Evolutionary conservation across 2,888 invertebrate species (phyloP).

Genomic region (Nomada ferruginata): DNA sequence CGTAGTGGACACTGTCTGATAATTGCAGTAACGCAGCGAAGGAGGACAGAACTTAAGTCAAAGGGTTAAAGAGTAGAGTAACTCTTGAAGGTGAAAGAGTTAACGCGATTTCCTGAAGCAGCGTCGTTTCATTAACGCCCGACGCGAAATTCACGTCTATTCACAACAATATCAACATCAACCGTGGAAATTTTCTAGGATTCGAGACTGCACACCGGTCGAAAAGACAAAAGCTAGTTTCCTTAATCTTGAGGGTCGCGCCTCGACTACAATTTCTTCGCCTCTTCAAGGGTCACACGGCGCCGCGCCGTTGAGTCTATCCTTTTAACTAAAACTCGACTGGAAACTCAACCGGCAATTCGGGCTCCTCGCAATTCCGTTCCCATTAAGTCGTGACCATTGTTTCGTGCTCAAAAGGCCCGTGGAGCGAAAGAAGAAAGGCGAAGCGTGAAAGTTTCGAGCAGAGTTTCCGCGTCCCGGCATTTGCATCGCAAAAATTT

Average conservation of each 20-base stretch:
- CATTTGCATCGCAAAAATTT: slow-evolving; percentile 47
- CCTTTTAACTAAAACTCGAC: slow-evolving; percentile 28
- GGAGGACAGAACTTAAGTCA: background rate
- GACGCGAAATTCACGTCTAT: slow-evolving; percentile 26
- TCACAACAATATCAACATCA: background rate
- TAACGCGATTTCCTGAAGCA: background rate
- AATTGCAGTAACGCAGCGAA: too few relatives aligned
- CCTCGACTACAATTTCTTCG: slow-evolving; percentile 32
- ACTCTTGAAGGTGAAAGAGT: slow-evolving; percentile 2
- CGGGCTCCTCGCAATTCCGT: slow-evolving; percentile 33
- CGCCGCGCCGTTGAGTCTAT: slow-evolving; percentile 13
- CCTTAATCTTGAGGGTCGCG: slow-evolving; percentile 22
- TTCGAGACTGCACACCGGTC: background rate
- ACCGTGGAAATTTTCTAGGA: slow-evolving; percentile 8
- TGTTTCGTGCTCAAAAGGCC: slow-evolving; percentile 33
- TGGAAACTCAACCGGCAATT: slow-evolving; percentile 31
- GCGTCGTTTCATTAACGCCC: slow-evolving; percentile 19
- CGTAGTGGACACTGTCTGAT: too few relatives aligned
- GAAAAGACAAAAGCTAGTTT: slow-evolving; percentile 42
- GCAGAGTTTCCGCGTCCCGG: slow-evolving; percentile 19
- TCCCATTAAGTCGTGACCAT: slow-evolving; percentile 42
- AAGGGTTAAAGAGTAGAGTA: background rate
- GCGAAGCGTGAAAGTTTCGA: slow-evolving; percentile 32
- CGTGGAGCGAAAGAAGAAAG: slow-evolving; percentile 14
- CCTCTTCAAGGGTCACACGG: background rate